These are phyloP conservation scores for Podarcis lilfordi DNA, from an alignment of 2,797 vertebrate species.

Conservation along the genomic window DNA sequence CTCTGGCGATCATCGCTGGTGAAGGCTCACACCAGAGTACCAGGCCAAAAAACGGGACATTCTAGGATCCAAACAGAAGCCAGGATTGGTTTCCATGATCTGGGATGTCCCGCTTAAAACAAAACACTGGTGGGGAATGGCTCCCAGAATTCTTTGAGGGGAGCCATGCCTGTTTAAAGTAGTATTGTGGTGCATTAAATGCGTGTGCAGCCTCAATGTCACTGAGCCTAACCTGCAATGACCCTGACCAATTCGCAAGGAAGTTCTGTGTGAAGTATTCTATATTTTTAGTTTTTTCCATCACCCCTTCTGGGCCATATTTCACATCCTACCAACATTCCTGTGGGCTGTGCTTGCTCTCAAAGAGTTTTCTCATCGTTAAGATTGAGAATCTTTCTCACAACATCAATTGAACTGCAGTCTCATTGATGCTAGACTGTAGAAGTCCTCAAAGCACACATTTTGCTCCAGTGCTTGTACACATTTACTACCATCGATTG, in stretches of 20 bases:
- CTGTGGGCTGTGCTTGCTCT: background rate
- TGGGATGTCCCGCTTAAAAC: no score
- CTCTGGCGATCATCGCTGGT: no score
- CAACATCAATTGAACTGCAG: background rate
- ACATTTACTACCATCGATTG: background rate
- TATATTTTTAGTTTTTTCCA: background rate
- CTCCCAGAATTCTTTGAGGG: no score
- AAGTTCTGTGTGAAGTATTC: background rate
- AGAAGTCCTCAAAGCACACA: background rate
- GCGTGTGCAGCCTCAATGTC: background rate
- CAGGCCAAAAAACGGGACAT: no score
- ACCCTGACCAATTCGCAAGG: background rate
- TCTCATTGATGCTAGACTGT: background rate
- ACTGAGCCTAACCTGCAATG: background rate
- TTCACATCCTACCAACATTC: background rate
- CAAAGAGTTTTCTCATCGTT: background rate
- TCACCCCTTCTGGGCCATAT: no score
- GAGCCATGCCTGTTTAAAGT: no score
- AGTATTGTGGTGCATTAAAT: no score
- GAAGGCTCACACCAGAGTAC: no score
- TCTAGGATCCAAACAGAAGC: no score
- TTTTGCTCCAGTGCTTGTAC: background rate
- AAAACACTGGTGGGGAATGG: no score
- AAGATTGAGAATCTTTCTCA: background rate
- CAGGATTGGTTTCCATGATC: no score